Conservation (phyloP, 2,113 vertebrate genomes). For the Orthonyx spaldingii region DNA sequence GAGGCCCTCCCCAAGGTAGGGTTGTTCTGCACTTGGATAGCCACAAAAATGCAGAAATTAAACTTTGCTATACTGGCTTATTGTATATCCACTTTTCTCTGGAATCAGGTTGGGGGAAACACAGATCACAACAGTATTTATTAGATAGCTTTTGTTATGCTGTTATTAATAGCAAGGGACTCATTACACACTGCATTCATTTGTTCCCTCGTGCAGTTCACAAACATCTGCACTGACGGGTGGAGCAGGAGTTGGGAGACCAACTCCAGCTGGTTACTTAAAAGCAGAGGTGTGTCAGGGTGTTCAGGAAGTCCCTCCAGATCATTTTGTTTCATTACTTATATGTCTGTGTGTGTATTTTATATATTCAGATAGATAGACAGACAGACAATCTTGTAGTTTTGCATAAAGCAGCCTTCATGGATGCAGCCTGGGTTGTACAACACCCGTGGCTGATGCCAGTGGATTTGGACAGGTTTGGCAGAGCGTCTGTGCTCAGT, state of each 20-base stretch:
- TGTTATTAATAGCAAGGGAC: neutral
- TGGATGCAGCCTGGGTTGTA: neutral
- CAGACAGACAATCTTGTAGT: neutral
- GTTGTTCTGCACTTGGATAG: neutral
- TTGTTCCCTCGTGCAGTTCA: neutral
- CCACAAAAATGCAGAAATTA: neutral
- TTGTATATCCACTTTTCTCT: neutral
- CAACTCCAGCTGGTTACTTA: neutral
- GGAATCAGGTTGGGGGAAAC: neutral
- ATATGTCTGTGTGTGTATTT: neutral
- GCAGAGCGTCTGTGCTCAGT: neutral
- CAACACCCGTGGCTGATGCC: neutral
- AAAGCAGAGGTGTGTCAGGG: neutral
- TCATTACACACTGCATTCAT: neutral
- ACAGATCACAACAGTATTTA: neutral
- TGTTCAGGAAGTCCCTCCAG: neutral
- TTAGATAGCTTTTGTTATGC: neutral
- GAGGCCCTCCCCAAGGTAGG: neutral
- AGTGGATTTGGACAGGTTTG: neutral
- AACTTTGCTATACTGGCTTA: neutral
- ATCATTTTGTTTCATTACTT: neutral
- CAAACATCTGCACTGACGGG: neutral
- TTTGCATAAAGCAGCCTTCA: neutral
- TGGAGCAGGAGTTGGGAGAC: neutral
- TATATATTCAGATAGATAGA: neutral